Base-by-base conservation (phyloP, 2,888 invertebrate species). In the Xanthia togata region DNA sequence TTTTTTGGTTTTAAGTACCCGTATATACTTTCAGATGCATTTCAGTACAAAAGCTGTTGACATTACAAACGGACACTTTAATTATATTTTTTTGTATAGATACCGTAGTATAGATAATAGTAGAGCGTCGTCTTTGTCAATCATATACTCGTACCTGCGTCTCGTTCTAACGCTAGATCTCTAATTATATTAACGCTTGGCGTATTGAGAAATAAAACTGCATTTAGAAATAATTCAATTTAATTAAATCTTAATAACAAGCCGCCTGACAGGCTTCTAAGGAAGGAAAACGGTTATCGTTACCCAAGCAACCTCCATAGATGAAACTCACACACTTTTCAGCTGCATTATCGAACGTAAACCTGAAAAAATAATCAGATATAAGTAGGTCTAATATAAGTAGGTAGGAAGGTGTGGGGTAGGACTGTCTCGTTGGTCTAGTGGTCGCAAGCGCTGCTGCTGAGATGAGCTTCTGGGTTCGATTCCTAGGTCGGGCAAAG, bases 231-330 rank as follows among this genome's bases (percentile, higher is more conserved):
- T n/a, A 1, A 35, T 57, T 6, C 6, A 5, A n/a, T 50, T 50
- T 50, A 41, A 8, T 72, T 26, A 11, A 38, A 38, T 50, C 14
- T 55, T 1, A 81, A 70, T 1, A 81, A 70, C 79, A 79, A 17
- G 70, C 82, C 1, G 82, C 78, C 14, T 82, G 64, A n/a, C 79
- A 79, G 23, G 47, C 82, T 20, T 47, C 78, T 55, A 79, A 41
- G 0, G 77, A 77, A 11, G 4, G 23, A 6, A 79, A 79, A 0
- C 82, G 79, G 47, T 79, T 79, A 0, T 79, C 82, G 4, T 82
- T 79, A 0, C 79, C 79, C 69, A 38, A 17, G 23, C 79, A 79
- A 1, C 79, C 79, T 38, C 79, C 79, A 5, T 79, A 79, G 12
- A 77, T 14, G 31, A 79, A 79, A 0, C 6, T 0, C 26, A 50